Evolutionary conservation across 1,140 invertebrate species (phyloP).

Genomic region (Manduca sexta): DNA sequence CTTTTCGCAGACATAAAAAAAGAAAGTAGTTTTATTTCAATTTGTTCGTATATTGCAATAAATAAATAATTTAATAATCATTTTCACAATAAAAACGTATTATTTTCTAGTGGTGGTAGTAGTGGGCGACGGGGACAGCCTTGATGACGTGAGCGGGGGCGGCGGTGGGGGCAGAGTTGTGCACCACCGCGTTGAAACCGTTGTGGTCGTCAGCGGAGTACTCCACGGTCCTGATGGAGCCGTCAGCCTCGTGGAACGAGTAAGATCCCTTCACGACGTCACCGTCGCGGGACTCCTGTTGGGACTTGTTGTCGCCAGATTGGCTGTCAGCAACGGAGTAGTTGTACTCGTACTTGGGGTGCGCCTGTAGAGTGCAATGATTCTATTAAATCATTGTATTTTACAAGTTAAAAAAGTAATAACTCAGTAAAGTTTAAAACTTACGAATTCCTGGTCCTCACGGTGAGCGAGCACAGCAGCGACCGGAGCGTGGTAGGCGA

Average conservation of each 20-base stretch:
- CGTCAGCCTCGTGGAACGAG: constrained; percentile 70
- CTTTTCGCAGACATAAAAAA: too few species aligned
- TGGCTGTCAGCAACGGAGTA: constrained; percentile 70
- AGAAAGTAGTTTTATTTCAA: constrained; percentile 7
- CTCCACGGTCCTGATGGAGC: constrained; percentile 69
- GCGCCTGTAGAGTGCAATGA: constrained; percentile 24
- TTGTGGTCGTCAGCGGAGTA: constrained; percentile 73
- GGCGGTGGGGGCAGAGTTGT: constrained; percentile 63
- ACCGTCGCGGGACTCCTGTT: constrained; percentile 71
- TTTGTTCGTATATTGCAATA: constrained; percentile 30
- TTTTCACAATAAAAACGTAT: constrained; percentile 7
- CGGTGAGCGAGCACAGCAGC: constrained; percentile 24
- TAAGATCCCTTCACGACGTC: constrained; percentile 72
- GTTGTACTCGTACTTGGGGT: constrained; percentile 68
- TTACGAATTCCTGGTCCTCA: constrained; percentile 1
- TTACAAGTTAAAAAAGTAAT: not conserved
- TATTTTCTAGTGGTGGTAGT: constrained; percentile 3
- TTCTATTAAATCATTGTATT: not conserved
- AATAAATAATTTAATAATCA: constrained; percentile 29
- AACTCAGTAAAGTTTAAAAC: not conserved
- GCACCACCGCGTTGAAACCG: constrained; percentile 75
- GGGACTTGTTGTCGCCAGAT: constrained; percentile 71
- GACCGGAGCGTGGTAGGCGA: constrained; percentile 67
- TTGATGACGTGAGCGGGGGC: constrained; percentile 16
- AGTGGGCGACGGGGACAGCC: constrained; percentile 9